Percentiles rank a stretch among this genome's conserved stretches.
Conservation (phyloP, 2,888 invertebrate species). For the Phasia obesa region DNA sequence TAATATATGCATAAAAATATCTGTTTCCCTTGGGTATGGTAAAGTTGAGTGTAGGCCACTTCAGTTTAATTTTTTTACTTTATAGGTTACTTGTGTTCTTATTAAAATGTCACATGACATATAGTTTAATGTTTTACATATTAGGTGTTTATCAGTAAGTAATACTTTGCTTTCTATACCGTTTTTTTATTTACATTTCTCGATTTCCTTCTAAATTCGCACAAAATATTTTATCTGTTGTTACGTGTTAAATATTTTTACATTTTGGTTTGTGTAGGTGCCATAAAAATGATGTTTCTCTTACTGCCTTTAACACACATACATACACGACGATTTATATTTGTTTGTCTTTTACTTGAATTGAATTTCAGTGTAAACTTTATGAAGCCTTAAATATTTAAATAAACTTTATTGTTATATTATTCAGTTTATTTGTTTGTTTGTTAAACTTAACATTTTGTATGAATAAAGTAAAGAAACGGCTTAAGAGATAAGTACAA, state of each 20-base stretch:
- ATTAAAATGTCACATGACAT: slow-evolving; percentile 31
- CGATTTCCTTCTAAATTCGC: neutral
- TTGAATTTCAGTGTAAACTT: slow-evolving; percentile 42
- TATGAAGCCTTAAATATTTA: slow-evolving; percentile 38
- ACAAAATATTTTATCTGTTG: slow-evolving; percentile 26
- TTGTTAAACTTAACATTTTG: no score
- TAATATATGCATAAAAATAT: no score
- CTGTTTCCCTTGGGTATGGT: no score
- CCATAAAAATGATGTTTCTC: neutral
- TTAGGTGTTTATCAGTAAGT: slow-evolving; percentile 7
- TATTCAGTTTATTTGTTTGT: no score
- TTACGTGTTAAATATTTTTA: slow-evolving; percentile 44
- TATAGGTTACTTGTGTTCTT: neutral
- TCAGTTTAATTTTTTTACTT: no score
- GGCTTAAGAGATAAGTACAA: no score
- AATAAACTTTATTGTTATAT: no score
- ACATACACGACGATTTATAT: neutral
- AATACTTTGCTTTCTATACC: neutral
- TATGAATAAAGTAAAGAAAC: no score
- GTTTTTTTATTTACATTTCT: slow-evolving; percentile 8
- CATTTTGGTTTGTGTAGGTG: slow-evolving; percentile 8
- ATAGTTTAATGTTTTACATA: slow-evolving; percentile 29
- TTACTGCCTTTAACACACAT: neutral
- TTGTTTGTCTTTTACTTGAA: slow-evolving; percentile 11
- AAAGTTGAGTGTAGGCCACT: no score